Evolutionary conservation across 2,888 invertebrate species (phyloP).

Genomic region (Stenolophus ochropezus): DNA sequence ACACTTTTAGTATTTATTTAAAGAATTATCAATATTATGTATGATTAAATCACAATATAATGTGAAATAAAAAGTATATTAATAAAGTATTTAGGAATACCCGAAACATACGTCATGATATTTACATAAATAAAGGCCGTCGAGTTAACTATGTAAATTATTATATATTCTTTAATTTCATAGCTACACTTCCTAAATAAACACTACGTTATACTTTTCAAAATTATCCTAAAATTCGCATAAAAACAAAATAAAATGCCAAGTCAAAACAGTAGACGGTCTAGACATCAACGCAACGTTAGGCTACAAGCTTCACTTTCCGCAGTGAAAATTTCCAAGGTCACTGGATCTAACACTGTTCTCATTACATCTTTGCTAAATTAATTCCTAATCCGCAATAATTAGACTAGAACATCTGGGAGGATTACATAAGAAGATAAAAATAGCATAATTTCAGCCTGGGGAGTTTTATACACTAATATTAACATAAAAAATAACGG

Average conservation of each 20-base stretch:
- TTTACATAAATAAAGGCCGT: constrained; percentile 24
- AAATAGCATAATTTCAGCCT: constrained; percentile 11
- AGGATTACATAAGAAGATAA: constrained; percentile 6
- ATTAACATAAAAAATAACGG: constrained; percentile 6
- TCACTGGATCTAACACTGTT: constrained; percentile 9
- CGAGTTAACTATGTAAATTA: constrained; percentile 31
- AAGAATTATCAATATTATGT: too few relatives aligned
- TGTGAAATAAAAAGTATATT: too few relatives aligned
- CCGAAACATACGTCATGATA: neutral
- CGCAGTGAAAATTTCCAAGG: constrained; percentile 32
- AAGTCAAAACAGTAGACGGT: neutral
- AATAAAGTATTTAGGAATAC: neutral
- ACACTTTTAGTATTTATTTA: too few relatives aligned
- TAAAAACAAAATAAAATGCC: neutral
- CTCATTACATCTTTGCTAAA: constrained; percentile 18
- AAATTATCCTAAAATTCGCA: neutral
- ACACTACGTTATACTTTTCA: neutral
- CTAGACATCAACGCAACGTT: constrained; percentile 36
- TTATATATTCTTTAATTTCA: neutral
- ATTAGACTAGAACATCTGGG: constrained; percentile 29
- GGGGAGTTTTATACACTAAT: neutral
- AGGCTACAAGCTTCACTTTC: constrained; percentile 20
- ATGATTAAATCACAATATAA: too few relatives aligned
- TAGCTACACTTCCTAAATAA: constrained; percentile 1
- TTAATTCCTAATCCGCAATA: neutral